phyloP scores from a whole-genome alignment of 2,113 vertebrate genomes.

The Crocuta crocuta region DNA sequence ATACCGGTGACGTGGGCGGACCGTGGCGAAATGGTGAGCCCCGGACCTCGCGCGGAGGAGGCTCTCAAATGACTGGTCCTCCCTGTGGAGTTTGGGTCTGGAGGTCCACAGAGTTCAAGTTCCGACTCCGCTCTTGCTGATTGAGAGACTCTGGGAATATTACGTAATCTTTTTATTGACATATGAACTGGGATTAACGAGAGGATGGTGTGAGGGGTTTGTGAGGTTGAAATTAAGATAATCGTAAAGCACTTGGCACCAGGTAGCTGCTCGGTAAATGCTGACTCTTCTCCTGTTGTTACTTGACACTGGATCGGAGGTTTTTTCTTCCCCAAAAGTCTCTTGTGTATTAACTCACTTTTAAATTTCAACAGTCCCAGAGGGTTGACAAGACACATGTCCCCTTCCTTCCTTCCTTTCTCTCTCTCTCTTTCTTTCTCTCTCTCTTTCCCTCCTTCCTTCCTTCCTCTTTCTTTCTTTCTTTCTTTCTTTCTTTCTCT shows the following conservation, averaged over 20 bases:
- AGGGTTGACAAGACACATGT: neutral
- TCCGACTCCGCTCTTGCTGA: neutral
- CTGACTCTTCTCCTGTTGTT: rapidly evolving
- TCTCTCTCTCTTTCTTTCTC: no score
- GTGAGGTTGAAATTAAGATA: neutral
- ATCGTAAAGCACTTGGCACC: rapidly evolving
- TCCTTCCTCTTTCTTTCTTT: no score
- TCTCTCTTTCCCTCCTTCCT: no score
- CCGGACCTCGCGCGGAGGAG: rapidly evolving
- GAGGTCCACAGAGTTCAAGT: neutral
- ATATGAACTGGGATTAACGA: neutral
- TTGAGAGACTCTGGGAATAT: neutral
- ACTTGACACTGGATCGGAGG: neutral
- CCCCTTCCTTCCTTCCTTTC: no score
- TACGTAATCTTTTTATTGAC: neutral
- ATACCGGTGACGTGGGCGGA: neutral
- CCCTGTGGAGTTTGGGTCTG: neutral
- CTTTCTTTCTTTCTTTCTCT: no score
- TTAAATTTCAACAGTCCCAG: neutral
- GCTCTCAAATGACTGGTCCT: neutral
- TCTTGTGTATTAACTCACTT: neutral
- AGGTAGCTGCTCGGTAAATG: no score
- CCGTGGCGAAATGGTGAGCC: rapidly evolving
- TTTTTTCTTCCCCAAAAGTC: neutral
- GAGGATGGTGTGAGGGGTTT: neutral